Percentiles rank a stretch among this genome's conserved stretches.
Conservation (phyloP, 2,113 vertebrate species). For the Canis aureus region DNA sequence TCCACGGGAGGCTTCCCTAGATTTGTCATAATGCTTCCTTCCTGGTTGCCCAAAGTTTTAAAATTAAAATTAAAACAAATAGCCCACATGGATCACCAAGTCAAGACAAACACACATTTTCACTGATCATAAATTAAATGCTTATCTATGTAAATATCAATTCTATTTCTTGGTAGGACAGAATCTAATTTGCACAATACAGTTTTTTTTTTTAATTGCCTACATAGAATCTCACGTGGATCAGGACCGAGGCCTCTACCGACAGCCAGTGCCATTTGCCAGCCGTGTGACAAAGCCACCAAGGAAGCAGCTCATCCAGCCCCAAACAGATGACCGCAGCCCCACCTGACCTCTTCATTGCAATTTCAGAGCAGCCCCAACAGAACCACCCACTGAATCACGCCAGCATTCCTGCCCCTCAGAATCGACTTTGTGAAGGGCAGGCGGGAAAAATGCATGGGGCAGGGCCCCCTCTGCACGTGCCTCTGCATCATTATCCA, state of each 20-base stretch:
- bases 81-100: accelerated
- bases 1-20: accelerated
- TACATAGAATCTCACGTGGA: accelerated
- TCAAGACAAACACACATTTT: neutral
- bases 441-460: accelerated
- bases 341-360: accelerated
- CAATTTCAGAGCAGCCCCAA: neutral
- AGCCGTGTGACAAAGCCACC: accelerated
- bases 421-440: too few relatives aligned
- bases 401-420: neutral
- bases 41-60: neutral
- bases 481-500: neutral
- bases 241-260: neutral
- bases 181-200: neutral
- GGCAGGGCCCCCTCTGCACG: neutral
- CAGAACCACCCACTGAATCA: neutral
- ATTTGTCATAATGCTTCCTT: neutral
- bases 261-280: accelerated
- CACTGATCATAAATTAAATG: accelerated
- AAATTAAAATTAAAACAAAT: neutral
- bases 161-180: neutral
- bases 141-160: accelerated
- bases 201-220: neutral
- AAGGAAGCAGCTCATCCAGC: accelerated
- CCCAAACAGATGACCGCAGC: neutral